Percentiles rank a stretch among this genome's conserved stretches.
These are phyloP conservation scores for Pangasius sanitwongsei DNA, from an alignment of 2,797 vertebrate species.

Conservation along the genomic window DNA sequence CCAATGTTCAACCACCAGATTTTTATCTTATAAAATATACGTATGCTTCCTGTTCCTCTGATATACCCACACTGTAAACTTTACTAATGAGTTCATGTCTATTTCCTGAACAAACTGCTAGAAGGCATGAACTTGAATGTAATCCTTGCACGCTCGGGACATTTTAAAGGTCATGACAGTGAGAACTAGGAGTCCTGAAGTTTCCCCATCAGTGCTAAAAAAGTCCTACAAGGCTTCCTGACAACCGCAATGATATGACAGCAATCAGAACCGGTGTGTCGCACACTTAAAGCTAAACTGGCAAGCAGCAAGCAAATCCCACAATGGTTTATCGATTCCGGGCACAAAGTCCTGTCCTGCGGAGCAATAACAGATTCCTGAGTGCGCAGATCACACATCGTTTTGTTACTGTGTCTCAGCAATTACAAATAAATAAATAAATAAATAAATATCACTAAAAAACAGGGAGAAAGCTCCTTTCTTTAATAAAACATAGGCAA, in stretches of 20 bases:
- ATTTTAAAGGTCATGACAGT: neutral
- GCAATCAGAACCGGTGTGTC: neutral
- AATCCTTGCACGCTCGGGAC: neutral
- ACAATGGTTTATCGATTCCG: constrained; percentile 43
- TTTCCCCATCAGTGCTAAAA: neutral
- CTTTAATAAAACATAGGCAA: constrained; percentile 51
- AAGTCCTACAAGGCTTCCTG: neutral
- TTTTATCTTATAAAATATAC: neutral
- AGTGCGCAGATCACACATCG: constrained; percentile 38
- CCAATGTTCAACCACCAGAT: neutral
- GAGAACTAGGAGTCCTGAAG: neutral
- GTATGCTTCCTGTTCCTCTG: neutral
- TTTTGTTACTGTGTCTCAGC: constrained; percentile 14
- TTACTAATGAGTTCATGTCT: neutral
- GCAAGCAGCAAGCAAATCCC: constrained; percentile 22
- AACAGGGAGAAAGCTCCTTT: neutral
- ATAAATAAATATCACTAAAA: neutral
- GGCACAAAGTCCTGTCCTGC: constrained; percentile 37
- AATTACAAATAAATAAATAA: neutral
- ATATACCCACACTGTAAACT: neutral
- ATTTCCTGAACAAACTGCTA: neutral
- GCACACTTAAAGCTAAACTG: constrained; percentile 34
- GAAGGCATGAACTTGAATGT: neutral
- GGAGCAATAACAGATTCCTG: constrained; percentile 38
- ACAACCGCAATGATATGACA: neutral